phyloP scores from a whole-genome alignment of 2,797 vertebrate species.

The Cottoperca gobio region DNA sequence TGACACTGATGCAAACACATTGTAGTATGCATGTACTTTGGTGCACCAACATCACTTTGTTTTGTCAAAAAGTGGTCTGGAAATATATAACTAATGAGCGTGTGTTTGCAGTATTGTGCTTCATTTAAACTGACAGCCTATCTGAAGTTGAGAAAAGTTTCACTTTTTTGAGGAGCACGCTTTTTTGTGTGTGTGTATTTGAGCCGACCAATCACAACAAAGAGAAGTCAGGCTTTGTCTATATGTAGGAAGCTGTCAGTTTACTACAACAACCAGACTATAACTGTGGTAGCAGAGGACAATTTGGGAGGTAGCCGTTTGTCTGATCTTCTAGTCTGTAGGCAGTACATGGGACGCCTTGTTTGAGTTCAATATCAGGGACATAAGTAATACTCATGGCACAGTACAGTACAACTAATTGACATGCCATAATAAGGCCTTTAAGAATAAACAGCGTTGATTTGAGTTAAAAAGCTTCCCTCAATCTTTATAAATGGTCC shows the following conservation, averaged over 20 bases:
- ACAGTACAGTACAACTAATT: neutral
- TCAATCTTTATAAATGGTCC: neutral
- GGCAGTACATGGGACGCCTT: slow-evolving; percentile 6
- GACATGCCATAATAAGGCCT: neutral
- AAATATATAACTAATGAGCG: neutral
- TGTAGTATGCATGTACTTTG: slow-evolving; percentile 2
- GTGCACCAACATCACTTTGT: neutral
- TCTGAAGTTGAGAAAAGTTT: slow-evolving; percentile 32
- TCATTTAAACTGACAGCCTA: slow-evolving; percentile 25
- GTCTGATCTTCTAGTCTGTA: slow-evolving; percentile 19
- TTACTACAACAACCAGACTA: slow-evolving; percentile 14
- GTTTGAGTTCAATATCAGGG: slow-evolving; percentile 25
- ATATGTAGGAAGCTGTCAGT: slow-evolving; percentile 31
- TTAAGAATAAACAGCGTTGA: neutral
- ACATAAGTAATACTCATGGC: neutral
- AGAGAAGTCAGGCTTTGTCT: slow-evolving; percentile 22
- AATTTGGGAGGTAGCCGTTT: neutral
- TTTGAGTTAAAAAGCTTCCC: neutral
- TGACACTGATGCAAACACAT: slow-evolving; percentile 29
- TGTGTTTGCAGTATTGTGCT: slow-evolving; percentile 6
- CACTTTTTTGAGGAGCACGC: slow-evolving; percentile 9
- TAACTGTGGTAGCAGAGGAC: slow-evolving; percentile 21
- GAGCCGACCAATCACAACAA: slow-evolving; percentile 37
- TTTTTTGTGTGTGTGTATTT: slow-evolving; percentile 14
- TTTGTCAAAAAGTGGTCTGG: neutral